A percentile compares a stretch with the other conserved stretches of the same genome.
Evolutionary conservation across 2,888 invertebrate genomes (phyloP).

Genomic region (Eupithecia tripunctaria): DNA sequence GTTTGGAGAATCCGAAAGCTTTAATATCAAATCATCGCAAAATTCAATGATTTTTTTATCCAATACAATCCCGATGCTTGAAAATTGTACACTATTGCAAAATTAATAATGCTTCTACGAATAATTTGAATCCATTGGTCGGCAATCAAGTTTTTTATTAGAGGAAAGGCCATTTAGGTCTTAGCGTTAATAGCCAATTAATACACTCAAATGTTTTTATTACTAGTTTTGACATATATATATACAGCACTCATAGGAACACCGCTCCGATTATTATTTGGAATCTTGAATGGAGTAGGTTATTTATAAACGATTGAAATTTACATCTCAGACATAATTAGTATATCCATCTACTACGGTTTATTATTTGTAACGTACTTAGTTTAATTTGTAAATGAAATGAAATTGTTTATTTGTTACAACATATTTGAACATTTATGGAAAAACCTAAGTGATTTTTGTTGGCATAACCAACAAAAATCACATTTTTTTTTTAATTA

Average conservation of each 20-base stretch:
- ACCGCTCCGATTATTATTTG: constrained; percentile 4
- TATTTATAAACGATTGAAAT: background rate
- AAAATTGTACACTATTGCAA: constrained; percentile 13
- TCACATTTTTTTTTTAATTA: too few species aligned
- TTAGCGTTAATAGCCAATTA: constrained; percentile 25
- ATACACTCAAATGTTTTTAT: constrained; percentile 25
- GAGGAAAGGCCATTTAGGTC: constrained; percentile 13
- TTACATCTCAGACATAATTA: background rate
- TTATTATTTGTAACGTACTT: background rate
- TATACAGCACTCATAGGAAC: constrained; percentile 4
- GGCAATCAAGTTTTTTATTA: constrained; percentile 38
- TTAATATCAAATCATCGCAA: background rate
- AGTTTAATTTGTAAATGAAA: too few species aligned
- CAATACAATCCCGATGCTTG: background rate
- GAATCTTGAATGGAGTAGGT: background rate
- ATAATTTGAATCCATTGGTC: constrained; percentile 63
- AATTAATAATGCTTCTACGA: background rate
- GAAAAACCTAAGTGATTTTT: too few species aligned
- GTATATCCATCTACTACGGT: background rate
- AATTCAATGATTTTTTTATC: background rate
- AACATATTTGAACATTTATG: too few species aligned
- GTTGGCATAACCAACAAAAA: too few species aligned
- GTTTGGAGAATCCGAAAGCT: background rate
- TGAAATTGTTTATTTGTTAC: too few species aligned
- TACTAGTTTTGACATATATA: constrained; percentile 18